phyloP scores from a whole-genome alignment of 2,113 vertebrate genomes.

The Eurypyga helias region DNA sequence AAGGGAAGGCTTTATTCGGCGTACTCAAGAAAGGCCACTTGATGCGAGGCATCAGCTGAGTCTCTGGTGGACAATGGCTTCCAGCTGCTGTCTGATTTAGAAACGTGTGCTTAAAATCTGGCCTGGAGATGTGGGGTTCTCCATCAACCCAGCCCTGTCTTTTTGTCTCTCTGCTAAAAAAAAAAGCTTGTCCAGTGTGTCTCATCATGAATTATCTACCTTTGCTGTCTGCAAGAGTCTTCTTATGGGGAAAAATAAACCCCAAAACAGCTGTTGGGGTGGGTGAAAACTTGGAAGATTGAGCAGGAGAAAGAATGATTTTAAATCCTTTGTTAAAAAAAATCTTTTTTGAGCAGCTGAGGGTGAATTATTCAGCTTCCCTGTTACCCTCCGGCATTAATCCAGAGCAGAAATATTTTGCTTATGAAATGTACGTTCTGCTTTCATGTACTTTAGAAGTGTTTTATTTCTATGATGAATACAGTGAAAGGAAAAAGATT shows the following conservation, averaged over 20 bases:
- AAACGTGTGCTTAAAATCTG: neutral
- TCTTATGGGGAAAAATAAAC: neutral
- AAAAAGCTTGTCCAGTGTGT: neutral
- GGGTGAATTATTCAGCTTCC: neutral
- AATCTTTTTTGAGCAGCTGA: neutral
- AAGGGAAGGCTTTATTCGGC: neutral
- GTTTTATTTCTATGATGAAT: neutral
- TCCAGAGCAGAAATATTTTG: neutral
- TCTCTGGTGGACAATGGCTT: neutral
- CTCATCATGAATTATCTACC: neutral
- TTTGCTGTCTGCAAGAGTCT: neutral
- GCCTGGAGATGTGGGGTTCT: neutral
- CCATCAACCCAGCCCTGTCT: neutral
- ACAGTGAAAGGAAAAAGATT: neutral
- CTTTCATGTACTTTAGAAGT: neutral
- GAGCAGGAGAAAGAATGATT: neutral
- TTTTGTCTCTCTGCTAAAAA: neutral
- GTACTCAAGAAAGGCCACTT: neutral
- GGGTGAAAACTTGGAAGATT: neutral
- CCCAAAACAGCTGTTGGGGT: neutral
- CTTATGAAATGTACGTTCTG: neutral
- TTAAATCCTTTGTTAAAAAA: neutral
- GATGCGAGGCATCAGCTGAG: neutral
- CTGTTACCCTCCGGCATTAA: rapidly evolving
- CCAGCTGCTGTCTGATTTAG: neutral